Conservation (phyloP, 2,888 invertebrate species). For the Azorinus chamasolen region DNA sequence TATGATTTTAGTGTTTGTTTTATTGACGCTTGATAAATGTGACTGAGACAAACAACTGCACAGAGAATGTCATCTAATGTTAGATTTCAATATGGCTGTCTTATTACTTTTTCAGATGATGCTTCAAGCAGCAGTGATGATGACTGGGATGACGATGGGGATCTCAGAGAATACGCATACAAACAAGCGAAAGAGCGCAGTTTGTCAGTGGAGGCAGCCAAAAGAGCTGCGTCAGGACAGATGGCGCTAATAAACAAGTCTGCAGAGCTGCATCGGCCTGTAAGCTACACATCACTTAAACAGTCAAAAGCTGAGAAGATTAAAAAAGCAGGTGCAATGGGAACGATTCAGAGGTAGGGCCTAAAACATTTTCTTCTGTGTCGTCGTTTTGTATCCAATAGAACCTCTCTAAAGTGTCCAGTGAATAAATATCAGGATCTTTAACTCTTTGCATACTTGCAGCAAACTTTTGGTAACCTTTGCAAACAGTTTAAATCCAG, state of each 20-base stretch:
- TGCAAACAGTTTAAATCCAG: too few relatives aligned
- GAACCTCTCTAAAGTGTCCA: too few relatives aligned
- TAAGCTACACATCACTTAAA: slow-evolving; percentile 78
- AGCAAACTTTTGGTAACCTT: too few relatives aligned
- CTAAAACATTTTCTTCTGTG: too few relatives aligned
- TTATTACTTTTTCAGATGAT: slow-evolving; percentile 49
- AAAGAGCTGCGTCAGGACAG: slow-evolving; percentile 65
- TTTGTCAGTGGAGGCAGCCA: slow-evolving; percentile 61
- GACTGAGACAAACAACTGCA: too few relatives aligned
- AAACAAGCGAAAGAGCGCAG: slow-evolving; percentile 58
- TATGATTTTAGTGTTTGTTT: too few relatives aligned
- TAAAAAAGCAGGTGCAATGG: slow-evolving; percentile 78
- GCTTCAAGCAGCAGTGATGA: slow-evolving; percentile 73
- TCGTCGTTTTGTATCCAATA: background rate
- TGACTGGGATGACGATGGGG: slow-evolving; percentile 73
- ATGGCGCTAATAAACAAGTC: slow-evolving; percentile 76
- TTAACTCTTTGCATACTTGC: too few relatives aligned
- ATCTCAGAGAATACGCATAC: slow-evolving; percentile 66
- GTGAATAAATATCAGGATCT: too few relatives aligned
- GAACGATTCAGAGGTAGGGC: slow-evolving; percentile 70
- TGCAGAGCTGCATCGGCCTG: slow-evolving; percentile 78
- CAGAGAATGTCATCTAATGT: too few relatives aligned
- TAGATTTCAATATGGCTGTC: too few relatives aligned
- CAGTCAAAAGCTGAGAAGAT: slow-evolving; percentile 76
- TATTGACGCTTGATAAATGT: too few relatives aligned